phyloP scores from a whole-genome alignment of 2,888 invertebrate genomes.

The Coelinius sp. region DNA sequence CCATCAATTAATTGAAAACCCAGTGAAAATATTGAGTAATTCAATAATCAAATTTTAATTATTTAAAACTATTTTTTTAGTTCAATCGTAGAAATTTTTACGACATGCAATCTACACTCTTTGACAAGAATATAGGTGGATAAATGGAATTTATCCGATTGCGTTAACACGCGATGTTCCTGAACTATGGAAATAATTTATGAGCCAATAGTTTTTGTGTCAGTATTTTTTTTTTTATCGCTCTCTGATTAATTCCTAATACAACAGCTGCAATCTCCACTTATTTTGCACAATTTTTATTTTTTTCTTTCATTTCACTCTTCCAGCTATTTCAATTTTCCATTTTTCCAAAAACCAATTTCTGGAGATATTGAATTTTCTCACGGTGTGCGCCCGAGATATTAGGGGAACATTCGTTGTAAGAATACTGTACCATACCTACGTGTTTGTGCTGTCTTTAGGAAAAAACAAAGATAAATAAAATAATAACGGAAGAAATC shows the following conservation, averaged over 20 bases:
- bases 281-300: background rate
- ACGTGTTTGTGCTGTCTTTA: slow-evolving; percentile 34
- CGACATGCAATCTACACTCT: background rate
- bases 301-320: background rate
- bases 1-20: background rate
- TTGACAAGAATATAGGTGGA: background rate
- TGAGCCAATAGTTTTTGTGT: slow-evolving; percentile 16
- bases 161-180: slow-evolving; percentile 12
- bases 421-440: slow-evolving; percentile 38
- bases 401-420: slow-evolving; percentile 40
- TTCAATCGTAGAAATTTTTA: background rate
- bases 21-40: background rate
- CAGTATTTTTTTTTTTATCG: slow-evolving; percentile 15
- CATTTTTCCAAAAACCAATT: background rate
- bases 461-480: slow-evolving; percentile 10
- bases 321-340: background rate
- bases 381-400: slow-evolving; percentile 7
- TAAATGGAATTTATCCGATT: background rate
- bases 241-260: slow-evolving; percentile 14
- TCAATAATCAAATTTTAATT: background rate
- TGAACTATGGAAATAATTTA: slow-evolving; percentile 5
- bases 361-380: slow-evolving; percentile 19
- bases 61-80: background rate
- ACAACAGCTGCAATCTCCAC: slow-evolving; percentile 15
- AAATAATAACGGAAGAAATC: slow-evolving; percentile 21